Conservation (phyloP, 2,113 vertebrate genomes). For the Ctenodactylus gundi region DNA sequence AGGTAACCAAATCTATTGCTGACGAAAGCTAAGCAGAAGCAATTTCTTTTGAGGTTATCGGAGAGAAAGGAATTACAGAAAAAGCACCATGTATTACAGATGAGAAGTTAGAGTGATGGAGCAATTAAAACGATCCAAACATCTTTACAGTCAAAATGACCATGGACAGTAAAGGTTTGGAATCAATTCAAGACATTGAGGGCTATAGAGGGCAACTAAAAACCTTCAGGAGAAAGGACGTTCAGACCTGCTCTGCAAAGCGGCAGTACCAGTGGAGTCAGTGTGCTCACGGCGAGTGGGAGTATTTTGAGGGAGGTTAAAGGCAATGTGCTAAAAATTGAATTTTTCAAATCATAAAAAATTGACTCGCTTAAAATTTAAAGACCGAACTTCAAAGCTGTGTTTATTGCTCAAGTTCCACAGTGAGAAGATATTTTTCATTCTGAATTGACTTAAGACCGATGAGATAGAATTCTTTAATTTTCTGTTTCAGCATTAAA, state of each 20-base stretch:
- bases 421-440: conserved; percentile 41
- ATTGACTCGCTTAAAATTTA: neutral
- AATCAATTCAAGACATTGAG: too few relatives aligned
- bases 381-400: conserved; percentile 22
- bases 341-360: neutral
- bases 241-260: too few relatives aligned
- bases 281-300: too few relatives aligned
- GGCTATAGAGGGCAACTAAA: too few relatives aligned
- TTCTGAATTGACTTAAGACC: conserved; percentile 55
- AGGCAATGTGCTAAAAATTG: neutral
- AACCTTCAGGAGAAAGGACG: too few relatives aligned
- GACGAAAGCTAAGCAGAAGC: neutral
- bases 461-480: conserved; percentile 54
- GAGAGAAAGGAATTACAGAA: neutral
- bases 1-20: neutral
- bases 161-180: too few relatives aligned
- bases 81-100: neutral
- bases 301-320: too few relatives aligned
- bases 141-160: too few relatives aligned
- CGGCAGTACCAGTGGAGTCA: too few relatives aligned
- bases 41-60: neutral
- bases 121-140: conserved; percentile 9
- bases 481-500: conserved; percentile 51
- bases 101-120: neutral
- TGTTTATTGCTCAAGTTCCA: conserved; percentile 30